A percentile compares a stretch with the other conserved stretches of the same genome.
Conservation (phyloP, 2,113 vertebrate genomes). For the Calypte anna region DNA sequence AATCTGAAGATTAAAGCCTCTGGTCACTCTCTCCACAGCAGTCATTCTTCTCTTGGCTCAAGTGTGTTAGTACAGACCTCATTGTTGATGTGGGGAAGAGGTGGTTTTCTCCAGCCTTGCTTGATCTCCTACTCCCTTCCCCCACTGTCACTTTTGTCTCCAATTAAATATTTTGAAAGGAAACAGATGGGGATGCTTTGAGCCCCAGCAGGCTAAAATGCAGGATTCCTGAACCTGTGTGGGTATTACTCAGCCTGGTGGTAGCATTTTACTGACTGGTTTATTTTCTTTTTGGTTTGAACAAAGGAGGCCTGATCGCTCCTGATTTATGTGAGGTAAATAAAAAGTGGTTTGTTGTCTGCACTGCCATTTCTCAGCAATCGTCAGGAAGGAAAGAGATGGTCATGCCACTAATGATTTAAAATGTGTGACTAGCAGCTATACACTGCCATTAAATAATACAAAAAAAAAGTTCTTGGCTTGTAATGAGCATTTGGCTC, state of each 20-base stretch:
- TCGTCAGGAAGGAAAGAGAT: constrained; percentile 67
- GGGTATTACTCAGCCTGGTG: constrained; percentile 30
- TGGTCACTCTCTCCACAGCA: constrained; percentile 11
- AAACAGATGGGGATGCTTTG: constrained; percentile 57
- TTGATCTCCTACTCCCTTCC: constrained; percentile 27
- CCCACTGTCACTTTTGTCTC: constrained; percentile 54
- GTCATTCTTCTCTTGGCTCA: constrained; percentile 13
- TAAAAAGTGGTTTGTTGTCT: constrained; percentile 44
- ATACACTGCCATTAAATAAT: constrained; percentile 64
- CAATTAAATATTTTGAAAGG: constrained; percentile 53
- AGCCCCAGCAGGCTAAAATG: constrained; percentile 1
- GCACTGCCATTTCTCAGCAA: constrained; percentile 57
- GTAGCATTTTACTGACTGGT: constrained; percentile 37
- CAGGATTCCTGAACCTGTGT: constrained; percentile 34
- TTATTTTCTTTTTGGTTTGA: constrained; percentile 64
- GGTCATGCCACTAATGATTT: constrained; percentile 67
- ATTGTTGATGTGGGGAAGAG: not conserved
- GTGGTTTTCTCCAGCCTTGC: constrained; percentile 26
- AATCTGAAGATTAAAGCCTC: constrained; percentile 45
- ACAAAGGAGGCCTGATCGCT: constrained; percentile 37
- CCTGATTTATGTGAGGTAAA: constrained; percentile 66
- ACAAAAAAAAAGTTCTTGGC: constrained; percentile 16
- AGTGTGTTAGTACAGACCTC: not conserved
- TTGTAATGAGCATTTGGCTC: constrained; percentile 56
- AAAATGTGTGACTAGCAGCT: constrained; percentile 71